phyloP scores from a whole-genome alignment of 2,888 invertebrate genomes.

The Calephelis perditalis region DNA sequence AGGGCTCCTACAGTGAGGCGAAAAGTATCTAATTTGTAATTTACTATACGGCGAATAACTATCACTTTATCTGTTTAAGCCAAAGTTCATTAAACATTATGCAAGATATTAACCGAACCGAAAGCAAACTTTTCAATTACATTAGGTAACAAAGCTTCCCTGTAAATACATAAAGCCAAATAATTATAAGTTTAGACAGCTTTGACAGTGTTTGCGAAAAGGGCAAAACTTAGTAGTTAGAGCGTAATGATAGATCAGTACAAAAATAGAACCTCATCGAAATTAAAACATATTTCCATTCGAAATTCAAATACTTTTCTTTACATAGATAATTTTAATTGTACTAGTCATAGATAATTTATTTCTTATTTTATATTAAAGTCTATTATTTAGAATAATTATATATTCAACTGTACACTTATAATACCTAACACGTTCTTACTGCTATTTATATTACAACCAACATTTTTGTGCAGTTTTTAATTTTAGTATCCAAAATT shows the following conservation, averaged over 20 bases:
- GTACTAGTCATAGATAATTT: conserved; percentile 3
- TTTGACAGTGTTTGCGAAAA: background rate
- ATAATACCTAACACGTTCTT: background rate
- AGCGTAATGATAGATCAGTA: conserved; percentile 4
- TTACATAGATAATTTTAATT: conserved; percentile 3
- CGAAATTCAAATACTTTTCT: conserved; percentile 1
- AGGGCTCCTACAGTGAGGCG: too few relatives aligned
- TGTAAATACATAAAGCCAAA: conserved; percentile 3
- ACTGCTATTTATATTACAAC: background rate
- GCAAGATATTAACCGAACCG: too few relatives aligned
- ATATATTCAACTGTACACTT: background rate
- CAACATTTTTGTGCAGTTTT: conserved; percentile 6
- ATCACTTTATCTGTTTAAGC: too few relatives aligned
- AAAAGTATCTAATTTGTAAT: too few relatives aligned
- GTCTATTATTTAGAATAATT: conserved; percentile 6
- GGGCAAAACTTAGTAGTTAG: background rate
- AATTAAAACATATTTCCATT: conserved; percentile 3
- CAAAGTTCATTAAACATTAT: too few relatives aligned
- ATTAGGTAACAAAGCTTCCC: background rate
- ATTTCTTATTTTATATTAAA: background rate
- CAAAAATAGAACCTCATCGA: conserved; percentile 6
- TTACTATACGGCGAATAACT: too few relatives aligned
- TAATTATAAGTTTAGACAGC: conserved; percentile 1
- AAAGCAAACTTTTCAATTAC: too few relatives aligned
- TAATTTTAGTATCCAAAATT: background rate